These are phyloP conservation scores for Acropternis orthonyx DNA, from an alignment of 2,797 vertebrate genomes.

Conservation along the genomic window DNA sequence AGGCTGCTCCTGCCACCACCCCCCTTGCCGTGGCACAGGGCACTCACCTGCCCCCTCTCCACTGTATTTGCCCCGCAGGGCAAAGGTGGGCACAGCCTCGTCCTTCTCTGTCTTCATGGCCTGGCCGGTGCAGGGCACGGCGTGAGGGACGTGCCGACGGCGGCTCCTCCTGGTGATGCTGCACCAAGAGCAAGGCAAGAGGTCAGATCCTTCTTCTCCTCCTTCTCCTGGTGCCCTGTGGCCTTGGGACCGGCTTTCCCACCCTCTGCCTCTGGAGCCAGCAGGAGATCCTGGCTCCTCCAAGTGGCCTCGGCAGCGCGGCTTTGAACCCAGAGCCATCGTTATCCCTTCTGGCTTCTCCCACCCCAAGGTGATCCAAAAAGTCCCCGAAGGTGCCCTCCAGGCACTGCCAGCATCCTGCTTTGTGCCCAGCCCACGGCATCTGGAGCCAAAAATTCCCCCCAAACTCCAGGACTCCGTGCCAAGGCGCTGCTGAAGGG, in stretches of 20 bases:
- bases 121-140: background rate
- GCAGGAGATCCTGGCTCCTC: background rate
- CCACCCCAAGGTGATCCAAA: rapidly evolving
- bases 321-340: background rate
- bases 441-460: background rate
- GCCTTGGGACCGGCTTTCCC: rapidly evolving
- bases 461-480: background rate
- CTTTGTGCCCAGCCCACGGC: background rate
- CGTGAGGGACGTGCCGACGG: rapidly evolving
- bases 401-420: background rate
- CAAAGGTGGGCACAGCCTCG: background rate
- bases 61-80: constrained; percentile 36
- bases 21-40: rapidly evolving
- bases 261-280: rapidly evolving
- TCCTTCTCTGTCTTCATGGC: constrained; percentile 52
- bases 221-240: rapidly evolving
- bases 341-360: background rate
- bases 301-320: background rate
- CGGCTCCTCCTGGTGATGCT: background rate
- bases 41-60: constrained; percentile 10
- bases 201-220: background rate
- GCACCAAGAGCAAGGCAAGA: background rate
- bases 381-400: background rate
- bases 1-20: background rate
- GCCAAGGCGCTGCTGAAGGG: background rate